These are phyloP conservation scores for Cyclophora punctaria DNA, from an alignment of 2,888 invertebrate species.

Conservation along the genomic window DNA sequence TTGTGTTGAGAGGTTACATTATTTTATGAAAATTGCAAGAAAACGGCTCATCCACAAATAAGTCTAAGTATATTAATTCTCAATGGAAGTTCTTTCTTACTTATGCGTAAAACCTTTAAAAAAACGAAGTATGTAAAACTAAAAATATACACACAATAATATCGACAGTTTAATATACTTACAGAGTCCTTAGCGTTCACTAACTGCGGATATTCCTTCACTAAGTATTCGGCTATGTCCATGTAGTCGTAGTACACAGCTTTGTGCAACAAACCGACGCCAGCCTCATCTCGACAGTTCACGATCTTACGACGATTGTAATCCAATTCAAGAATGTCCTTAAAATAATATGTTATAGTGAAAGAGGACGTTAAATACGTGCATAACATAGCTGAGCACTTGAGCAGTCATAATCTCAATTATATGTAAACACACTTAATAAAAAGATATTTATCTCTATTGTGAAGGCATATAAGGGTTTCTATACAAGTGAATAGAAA, in stretches of 20 bases:
- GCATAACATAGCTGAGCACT: too few relatives aligned
- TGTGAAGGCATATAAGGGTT: too few relatives aligned
- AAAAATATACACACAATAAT: background rate
- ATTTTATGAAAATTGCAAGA: too few relatives aligned
- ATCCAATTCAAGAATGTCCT: slow-evolving; percentile 56
- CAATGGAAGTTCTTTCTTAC: too few relatives aligned
- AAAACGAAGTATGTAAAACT: background rate
- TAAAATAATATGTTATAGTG: background rate
- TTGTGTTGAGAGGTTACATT: too few relatives aligned
- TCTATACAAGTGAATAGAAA: too few relatives aligned
- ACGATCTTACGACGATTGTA: slow-evolving; percentile 57
- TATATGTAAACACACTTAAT: too few relatives aligned
- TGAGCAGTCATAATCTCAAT: too few relatives aligned
- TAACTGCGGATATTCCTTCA: slow-evolving; percentile 78
- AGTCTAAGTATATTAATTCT: too few relatives aligned
- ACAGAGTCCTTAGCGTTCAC: slow-evolving; percentile 82
- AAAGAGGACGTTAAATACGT: too few relatives aligned
- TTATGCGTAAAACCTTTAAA: background rate
- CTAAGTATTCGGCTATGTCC: slow-evolving; percentile 82
- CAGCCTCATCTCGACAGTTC: slow-evolving; percentile 79
- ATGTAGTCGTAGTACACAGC: slow-evolving; percentile 84
- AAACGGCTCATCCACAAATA: too few relatives aligned
- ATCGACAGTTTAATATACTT: slow-evolving; percentile 34
- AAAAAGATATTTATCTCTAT: too few relatives aligned
- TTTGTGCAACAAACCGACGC: slow-evolving; percentile 85